Conservation (phyloP, 1,140 invertebrate genomes). For the Tachypleus tridentatus region DNA sequence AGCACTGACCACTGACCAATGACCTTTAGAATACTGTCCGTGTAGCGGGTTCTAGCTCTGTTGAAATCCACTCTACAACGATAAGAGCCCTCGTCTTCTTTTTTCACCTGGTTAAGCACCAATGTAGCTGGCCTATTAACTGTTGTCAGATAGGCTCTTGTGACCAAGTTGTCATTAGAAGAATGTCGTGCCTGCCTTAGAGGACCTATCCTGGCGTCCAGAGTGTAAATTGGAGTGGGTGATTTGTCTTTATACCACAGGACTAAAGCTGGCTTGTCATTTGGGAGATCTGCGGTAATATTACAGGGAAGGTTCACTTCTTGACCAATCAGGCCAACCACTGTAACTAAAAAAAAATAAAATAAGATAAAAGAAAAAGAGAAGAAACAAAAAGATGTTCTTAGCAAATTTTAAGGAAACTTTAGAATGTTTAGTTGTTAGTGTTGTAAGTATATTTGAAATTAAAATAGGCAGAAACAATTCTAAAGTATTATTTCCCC, state of each 20-base stretch:
- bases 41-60: constrained; percentile 77
- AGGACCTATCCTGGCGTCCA: constrained; percentile 25
- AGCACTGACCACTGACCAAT: constrained; percentile 53
- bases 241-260: constrained; percentile 77
- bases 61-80: constrained; percentile 80
- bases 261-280: constrained; percentile 63
- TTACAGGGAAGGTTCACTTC: constrained; percentile 66
- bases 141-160: constrained; percentile 23
- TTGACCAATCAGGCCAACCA: constrained; percentile 38
- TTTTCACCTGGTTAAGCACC: constrained; percentile 17
- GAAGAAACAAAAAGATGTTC: no score
- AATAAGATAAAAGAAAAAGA: no score
- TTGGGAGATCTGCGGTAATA: constrained; percentile 53
- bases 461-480: no score
- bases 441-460: no score
- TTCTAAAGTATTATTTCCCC: no score
- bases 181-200: constrained; percentile 25
- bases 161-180: constrained; percentile 20
- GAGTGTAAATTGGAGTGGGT: constrained; percentile 56
- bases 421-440: no score
- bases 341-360: no score
- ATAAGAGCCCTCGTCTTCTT: constrained; percentile 61
- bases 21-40: constrained; percentile 74
- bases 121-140: constrained; percentile 18
- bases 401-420: no score